Conservation (phyloP, 2,888 invertebrate genomes). For the Arrhopalites spinosus region DNA sequence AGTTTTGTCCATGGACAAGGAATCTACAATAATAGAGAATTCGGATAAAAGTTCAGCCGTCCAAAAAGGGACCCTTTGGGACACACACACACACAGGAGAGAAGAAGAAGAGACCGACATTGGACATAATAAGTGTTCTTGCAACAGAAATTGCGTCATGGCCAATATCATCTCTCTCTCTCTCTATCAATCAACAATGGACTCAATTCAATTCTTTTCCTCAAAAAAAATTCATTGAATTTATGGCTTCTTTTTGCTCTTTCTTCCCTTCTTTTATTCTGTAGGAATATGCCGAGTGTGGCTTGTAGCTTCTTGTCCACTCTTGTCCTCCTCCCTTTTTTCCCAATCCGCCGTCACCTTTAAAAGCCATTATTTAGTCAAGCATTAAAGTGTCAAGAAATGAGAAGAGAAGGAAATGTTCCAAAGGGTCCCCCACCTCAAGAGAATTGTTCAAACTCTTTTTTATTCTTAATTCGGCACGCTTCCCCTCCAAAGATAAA, state of each 20-base stretch:
- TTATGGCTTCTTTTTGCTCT: not conserved
- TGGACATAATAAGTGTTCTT: no score
- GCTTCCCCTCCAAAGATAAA: no score
- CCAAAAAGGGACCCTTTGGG: no score
- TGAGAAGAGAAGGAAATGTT: not conserved
- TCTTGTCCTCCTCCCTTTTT: not conserved
- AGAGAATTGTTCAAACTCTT: not conserved
- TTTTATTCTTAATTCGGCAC: no score
- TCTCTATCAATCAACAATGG: not conserved
- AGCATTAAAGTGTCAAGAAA: not conserved
- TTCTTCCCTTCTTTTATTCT: not conserved
- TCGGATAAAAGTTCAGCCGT: not conserved
- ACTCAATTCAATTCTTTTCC: not conserved
- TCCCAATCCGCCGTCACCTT: not conserved
- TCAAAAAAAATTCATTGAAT: not conserved
- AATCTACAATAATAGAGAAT: not conserved
- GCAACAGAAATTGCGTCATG: no score
- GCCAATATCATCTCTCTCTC: no score
- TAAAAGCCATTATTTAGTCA: not conserved
- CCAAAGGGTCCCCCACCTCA: not conserved
- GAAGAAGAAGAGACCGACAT: no score
- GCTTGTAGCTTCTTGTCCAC: no score
- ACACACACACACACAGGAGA: no score
- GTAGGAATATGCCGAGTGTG: no score
- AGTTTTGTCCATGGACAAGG: not conserved